These are phyloP conservation scores for Falco rusticolus DNA, from an alignment of 2,797 vertebrate species.

Conservation along the genomic window DNA sequence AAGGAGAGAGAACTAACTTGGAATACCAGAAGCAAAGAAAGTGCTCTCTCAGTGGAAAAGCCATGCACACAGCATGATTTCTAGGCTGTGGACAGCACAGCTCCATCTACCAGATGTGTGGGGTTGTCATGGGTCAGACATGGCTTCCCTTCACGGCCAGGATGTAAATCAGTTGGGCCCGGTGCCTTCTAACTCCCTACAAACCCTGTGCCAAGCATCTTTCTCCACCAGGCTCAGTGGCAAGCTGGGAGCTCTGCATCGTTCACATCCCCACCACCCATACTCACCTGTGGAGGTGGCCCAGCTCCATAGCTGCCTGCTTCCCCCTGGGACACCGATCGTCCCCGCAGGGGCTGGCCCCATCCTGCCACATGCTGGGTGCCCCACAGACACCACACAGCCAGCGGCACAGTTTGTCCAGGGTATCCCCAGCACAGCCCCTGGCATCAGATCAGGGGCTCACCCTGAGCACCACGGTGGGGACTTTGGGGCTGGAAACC, in stretches of 20 bases:
- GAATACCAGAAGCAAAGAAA: not conserved
- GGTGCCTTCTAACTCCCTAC: not conserved
- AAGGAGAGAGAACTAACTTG: not conserved
- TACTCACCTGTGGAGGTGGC: not conserved
- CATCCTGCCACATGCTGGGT: rapidly evolving
- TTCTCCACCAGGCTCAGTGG: rapidly evolving
- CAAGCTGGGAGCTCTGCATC: not conserved
- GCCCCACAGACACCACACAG: not conserved
- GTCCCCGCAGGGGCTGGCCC: not conserved
- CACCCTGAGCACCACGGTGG: not conserved
- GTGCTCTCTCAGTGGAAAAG: not conserved
- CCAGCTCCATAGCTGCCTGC: not conserved
- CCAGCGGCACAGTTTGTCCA: not conserved
- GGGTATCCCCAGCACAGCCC: rapidly evolving
- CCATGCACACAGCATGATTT: not conserved
- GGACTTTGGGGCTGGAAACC: not conserved
- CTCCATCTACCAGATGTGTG: not conserved
- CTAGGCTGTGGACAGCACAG: not conserved
- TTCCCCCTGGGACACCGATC: rapidly evolving
- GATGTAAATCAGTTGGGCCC: not conserved
- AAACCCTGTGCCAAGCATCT: not conserved
- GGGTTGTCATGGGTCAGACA: not conserved
- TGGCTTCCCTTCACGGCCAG: not conserved
- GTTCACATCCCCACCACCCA: rapidly evolving
- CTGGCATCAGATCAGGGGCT: not conserved